Evolutionary conservation across 2,797 vertebrate genomes (phyloP), one percentile per base, ranked within the genome.

Genomic region (Emydoidea blandingii): DNA sequence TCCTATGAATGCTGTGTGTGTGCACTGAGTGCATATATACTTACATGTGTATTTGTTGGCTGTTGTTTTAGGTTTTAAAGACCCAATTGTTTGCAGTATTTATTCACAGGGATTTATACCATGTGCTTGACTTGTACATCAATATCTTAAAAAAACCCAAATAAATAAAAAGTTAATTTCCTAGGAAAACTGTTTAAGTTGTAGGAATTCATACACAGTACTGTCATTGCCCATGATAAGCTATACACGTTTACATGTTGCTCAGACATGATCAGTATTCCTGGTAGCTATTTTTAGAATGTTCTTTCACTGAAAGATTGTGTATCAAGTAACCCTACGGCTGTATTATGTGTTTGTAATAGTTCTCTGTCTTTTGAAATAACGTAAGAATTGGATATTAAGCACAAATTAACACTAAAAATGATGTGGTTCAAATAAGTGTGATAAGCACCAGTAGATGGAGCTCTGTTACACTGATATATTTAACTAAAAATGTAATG

Each of bases 371-470:
- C 34, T 52, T 37, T 21, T 0, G 2, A 14, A 76, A 79, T 2
- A 0, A 68, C 34, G 10, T 4, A 2, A 37, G 4, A 0, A 3
- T 23, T 7, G 81, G 5, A 5, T 31, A 49, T 78, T 49, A 47
- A 47, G 44, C 74, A 78, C 44, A 0, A 1, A 34, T 2, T 11
- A 0, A 12, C 2, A 23, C 2, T 49, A 1, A 0, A 15, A 31
- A n/a, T 12, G 4, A 0, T n/a, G 41, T 2, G 79, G 0, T 49
- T 6, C 54, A 34, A 0, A 0, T 0, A 4, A 0, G 4, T 10
- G 27, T 1, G 1, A 3, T 8, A 2, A 2, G 34, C 21, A 2
- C 93, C 98, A 95, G 89, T 54, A 97, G 98, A 91, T 94, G 98
- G 98, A 57, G 94, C 90, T 34, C 65, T 34, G 31, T 2, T 10